Evolutionary conservation across 2,888 invertebrate species (phyloP), one percentile per base, ranked within the genome.

Genomic region (Ophion ventricosus): DNA sequence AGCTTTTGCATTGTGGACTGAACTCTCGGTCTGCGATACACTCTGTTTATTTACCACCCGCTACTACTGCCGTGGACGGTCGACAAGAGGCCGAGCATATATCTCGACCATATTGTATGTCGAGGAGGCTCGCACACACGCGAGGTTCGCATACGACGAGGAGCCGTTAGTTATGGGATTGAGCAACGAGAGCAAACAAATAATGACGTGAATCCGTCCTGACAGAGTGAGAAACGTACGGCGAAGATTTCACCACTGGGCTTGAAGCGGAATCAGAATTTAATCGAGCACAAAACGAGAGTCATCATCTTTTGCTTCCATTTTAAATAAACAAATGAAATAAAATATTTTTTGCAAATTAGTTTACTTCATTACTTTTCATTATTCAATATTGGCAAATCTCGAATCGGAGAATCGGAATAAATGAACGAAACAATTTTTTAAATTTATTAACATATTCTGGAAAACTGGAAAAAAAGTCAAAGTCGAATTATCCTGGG

Each of bases 1-100:
- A 75, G 70, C 76, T 78, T 77, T 66, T 67, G 56, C 61, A 76
- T 76, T 78, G 80, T 70, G 72, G 59, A 82, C 75, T 80, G 73
- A 63, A 84, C 80, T 69, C 82, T 59, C 73, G 49, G 76, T 75
- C 40, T 8, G 72, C 78, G 75, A 84, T 84, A 75, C 59, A 82
- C 81, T 79, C 66, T 75, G 78, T 84, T 84, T 84, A 84, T 84
- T 84, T 84, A 74, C 75, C 78, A 64, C 72, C 75, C 64, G 79
- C 81, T 79, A 79, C 70, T 61, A 59, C 78, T 79, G 69, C 26
- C 57, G 49, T 23, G 43, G 77, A 80, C 64, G 67, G 35, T 64
- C 67, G 77, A 78, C 74, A 54, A 56, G 23, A 25, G 14, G 40
- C 49, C 49, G 23, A n/a, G 35, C n/a, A 35, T 61, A 54, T 43